Base-by-base conservation (phyloP, 1,140 invertebrate genomes). In the Agrilus planipennis region DNA sequence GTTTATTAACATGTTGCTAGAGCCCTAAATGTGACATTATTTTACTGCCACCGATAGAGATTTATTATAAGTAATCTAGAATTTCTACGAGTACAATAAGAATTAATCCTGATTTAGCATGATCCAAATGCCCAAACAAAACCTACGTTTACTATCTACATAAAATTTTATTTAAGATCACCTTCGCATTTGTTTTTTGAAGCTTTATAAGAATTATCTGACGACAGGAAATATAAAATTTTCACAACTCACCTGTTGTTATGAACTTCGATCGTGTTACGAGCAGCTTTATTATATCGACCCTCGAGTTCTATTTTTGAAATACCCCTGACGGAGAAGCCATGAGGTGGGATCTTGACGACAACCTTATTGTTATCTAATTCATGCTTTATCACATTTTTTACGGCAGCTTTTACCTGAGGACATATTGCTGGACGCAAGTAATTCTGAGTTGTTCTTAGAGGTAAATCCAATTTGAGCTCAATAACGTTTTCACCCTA, bases 401-500 rank as follows among this genome's bases (percentile, higher is more conserved):
- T 52, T 7, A 61, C 53, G 20, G 55, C 44, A 10, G 58, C 54
- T 45, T 58, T 60, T 34, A 60, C 54, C 48, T 58, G 57, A 2
- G 59, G 57, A 43, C 57, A 61, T 14, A 62, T 50, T 2, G 45
- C 34, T 2, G 59, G 59, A 25, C 49, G 47, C 14, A 42, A 42
- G 35, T 89, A 89, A 54, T 89, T 82, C 49, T 81, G 65, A 0
- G 84, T 89, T 0, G 83, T 88, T 43, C 82, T 64, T 29, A 75
- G 71, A 3, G 84, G 82, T 71, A 84, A 77, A 49, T 89, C 82
- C 40, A 92, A 64, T 51, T 88, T 81, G 29, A 92, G 68, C 53
- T 80, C 74, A 34, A 92, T 63, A 39, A 92, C 81, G 61, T 91
- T 89, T 60, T 92, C 87, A 36, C 77, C 77, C 62, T 82, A 70